Evolutionary conservation across 2,888 invertebrate genomes (phyloP).

Genomic region (Elmis aenea): DNA sequence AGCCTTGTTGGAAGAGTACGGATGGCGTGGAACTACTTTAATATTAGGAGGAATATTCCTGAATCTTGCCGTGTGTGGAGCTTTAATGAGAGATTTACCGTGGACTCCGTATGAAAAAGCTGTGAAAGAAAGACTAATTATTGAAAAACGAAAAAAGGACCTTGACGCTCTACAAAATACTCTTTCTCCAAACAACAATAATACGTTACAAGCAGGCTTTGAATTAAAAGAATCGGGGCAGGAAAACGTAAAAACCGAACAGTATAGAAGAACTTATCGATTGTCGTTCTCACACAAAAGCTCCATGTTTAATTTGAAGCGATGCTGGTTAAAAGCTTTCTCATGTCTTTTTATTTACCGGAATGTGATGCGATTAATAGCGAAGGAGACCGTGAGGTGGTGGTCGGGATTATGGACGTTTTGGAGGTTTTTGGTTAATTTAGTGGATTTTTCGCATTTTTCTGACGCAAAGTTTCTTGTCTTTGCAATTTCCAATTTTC

Average conservation of each 20-base stretch:
- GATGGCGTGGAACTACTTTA: constrained; percentile 79
- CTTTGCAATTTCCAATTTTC: constrained; percentile 83
- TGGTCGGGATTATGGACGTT: constrained; percentile 71
- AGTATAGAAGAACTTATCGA: constrained; percentile 61
- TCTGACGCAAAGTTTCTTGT: constrained; percentile 66
- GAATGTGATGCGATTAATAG: constrained; percentile 79
- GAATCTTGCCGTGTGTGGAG: constrained; percentile 76
- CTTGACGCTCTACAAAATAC: constrained; percentile 53
- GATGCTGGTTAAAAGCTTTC: constrained; percentile 74
- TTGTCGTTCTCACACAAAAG: constrained; percentile 79
- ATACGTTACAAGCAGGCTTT: constrained; percentile 50
- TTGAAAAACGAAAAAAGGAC: constrained; percentile 49
- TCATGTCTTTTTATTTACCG: constrained; percentile 88
- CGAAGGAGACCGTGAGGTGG: constrained; percentile 73
- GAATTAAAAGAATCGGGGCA: constrained; percentile 39
- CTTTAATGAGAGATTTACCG: constrained; percentile 72
- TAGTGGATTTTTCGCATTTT: constrained; percentile 79
- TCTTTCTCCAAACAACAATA: constrained; percentile 55
- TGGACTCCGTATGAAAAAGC: constrained; percentile 60
- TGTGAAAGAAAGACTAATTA: constrained; percentile 58
- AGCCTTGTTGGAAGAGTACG: constrained; percentile 67
- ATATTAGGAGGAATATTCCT: constrained; percentile 76
- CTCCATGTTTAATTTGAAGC: constrained; percentile 78
- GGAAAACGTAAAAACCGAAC: constrained; percentile 28
- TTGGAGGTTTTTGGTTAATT: constrained; percentile 69